Base-by-base conservation (phyloP, 2,113 vertebrate species). In the Corythoichthys intestinalis region DNA sequence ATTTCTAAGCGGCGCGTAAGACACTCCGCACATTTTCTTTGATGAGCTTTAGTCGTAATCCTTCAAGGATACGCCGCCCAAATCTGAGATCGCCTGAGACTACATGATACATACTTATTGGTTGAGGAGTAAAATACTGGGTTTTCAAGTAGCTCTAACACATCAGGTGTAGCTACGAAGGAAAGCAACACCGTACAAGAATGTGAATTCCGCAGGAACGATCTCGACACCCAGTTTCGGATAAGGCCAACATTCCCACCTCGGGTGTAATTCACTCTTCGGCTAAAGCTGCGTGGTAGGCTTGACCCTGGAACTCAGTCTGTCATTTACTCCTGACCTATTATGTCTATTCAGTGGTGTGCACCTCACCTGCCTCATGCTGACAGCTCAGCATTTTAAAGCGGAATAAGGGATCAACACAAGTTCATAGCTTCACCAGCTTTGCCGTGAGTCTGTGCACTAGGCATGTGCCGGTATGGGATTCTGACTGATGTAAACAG, bases 281-380 rank as follows among this genome's bases (percentile, higher is more conserved):
- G 53, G 83, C 71, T 80, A 67, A 83, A 83, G 77, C 73, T 38
- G 63, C 80, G 75, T 68, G 73, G 80, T 78, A 71, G 82, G 74
- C 67, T 75, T 83, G 86, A 82, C 85, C 85, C 81, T 65, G 58
- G 71, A 49, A 79, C 82, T 84, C 79, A 8, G 79, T 74, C 76
- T 68, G 72, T 81, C 83, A 85, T 78, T 84, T 86, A 84, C 85
- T 73, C 68, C 83, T 87, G 85, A 86, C 87, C 88, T 85, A 87
- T 85, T 80, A 76, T 79, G 85, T 87, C 86, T 85, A 83, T 78
- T 78, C 83, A 85, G 82, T 85, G 73, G 82, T 66, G 80, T 84
- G 84, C 83, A 67, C 74, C 68, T 85, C 85, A 82, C 85, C 77
- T 70, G 77, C 64, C 80, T 76, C 81, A 75, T 69, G 79, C 85